phyloP scores from a whole-genome alignment of 1,140 invertebrate species.

The Scaptodrosophila lebanonensis region DNA sequence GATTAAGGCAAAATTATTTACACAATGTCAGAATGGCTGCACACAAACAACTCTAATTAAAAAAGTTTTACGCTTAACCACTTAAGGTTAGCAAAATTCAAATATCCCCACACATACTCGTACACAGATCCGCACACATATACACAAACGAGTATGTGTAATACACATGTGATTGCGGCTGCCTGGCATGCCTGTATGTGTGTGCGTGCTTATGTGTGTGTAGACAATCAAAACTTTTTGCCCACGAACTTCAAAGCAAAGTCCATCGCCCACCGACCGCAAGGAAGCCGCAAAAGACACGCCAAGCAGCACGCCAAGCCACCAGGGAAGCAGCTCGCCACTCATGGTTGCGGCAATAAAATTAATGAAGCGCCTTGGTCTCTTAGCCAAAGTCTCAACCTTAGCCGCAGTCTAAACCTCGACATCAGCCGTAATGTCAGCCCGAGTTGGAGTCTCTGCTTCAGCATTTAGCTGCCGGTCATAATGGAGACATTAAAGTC shows the following conservation, averaged over 20 bases:
- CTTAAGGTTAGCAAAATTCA: constrained; percentile 58
- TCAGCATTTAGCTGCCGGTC: constrained; percentile 38
- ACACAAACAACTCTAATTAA: constrained; percentile 72
- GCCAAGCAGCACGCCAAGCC: constrained; percentile 10
- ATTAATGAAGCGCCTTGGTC: constrained; percentile 66
- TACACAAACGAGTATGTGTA: not conserved
- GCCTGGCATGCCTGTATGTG: constrained; percentile 38
- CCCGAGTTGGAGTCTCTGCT: too few species aligned
- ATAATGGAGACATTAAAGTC: constrained; percentile 66
- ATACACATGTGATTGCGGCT: constrained; percentile 17
- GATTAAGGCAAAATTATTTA: constrained; percentile 57
- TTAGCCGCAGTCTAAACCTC: too few species aligned
- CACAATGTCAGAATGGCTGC: constrained; percentile 48
- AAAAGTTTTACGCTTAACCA: constrained; percentile 74
- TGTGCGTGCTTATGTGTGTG: constrained; percentile 23
- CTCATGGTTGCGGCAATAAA: constrained; percentile 46
- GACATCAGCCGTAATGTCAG: too few species aligned
- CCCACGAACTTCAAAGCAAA: constrained; percentile 59
- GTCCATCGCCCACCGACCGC: constrained; percentile 31
- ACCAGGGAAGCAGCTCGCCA: not conserved
- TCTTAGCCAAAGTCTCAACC: too few species aligned
- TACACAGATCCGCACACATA: constrained; percentile 28
- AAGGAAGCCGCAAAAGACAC: constrained; percentile 37
- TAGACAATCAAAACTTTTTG: constrained; percentile 72
- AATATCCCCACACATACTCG: constrained; percentile 9